phyloP scores from a whole-genome alignment of 2,113 vertebrate genomes.

The Rhegmatorhina hoffmannsi region DNA sequence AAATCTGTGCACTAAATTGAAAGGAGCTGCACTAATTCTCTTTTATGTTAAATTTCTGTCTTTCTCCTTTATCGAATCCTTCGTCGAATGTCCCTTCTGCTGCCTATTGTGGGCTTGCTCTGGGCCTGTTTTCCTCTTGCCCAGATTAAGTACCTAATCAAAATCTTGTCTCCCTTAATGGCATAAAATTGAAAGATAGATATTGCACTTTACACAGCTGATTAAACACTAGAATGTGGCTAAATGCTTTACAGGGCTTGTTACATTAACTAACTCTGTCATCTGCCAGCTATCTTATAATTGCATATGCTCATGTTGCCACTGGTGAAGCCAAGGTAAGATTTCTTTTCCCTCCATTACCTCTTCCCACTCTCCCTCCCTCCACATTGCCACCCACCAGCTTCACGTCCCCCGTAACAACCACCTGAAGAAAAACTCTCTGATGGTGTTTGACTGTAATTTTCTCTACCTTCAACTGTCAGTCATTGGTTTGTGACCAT shows the following conservation, averaged over 20 bases:
- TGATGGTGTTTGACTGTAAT: not conserved
- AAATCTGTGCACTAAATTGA: conserved; percentile 86
- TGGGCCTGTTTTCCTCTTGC: conserved; percentile 83
- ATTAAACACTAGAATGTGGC: conserved; percentile 89
- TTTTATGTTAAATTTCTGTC: conserved; percentile 89
- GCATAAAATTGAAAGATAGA: conserved; percentile 95
- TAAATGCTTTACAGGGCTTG: conserved; percentile 85
- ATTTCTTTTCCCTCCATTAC: conserved; percentile 51
- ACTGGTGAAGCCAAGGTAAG: conserved; percentile 68
- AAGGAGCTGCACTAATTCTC: conserved; percentile 86
- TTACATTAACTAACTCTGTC: conserved; percentile 88
- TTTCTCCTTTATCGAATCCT: conserved; percentile 85
- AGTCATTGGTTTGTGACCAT: not conserved
- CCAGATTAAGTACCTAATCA: conserved; percentile 96
- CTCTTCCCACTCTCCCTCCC: not conserved
- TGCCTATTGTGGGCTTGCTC: conserved; percentile 80
- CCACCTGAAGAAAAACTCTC: not conserved
- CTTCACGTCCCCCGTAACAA: not conserved
- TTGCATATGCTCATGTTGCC: conserved; percentile 75
- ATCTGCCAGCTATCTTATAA: conserved; percentile 84
- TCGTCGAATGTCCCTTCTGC: conserved; percentile 78
- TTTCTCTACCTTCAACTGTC: not conserved
- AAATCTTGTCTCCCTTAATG: conserved; percentile 94
- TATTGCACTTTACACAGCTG: conserved; percentile 95
- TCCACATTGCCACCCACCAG: not conserved